Conservation (phyloP, 2,113 vertebrate species). For the Lepisosteus osseus region DNA sequence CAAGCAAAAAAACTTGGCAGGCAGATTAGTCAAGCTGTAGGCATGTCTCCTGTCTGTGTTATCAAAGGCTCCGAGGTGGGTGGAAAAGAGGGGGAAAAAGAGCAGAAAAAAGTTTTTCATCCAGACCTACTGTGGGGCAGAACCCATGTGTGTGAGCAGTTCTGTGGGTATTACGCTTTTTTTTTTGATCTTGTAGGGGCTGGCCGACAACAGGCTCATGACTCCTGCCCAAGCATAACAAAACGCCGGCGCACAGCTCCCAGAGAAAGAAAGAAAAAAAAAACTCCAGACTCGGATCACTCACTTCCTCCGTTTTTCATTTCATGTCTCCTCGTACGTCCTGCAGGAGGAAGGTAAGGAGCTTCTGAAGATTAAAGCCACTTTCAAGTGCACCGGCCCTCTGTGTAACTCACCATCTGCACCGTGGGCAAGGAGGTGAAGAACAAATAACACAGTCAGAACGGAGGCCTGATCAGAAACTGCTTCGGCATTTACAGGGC, state of each 20-base stretch:
- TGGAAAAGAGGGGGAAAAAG: not conserved
- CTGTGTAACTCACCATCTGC: not conserved
- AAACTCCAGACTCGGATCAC: not conserved
- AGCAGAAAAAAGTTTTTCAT: not conserved
- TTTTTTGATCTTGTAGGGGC: constrained; percentile 1
- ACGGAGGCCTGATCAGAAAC: not conserved
- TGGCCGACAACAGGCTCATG: not conserved
- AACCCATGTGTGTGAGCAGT: not conserved
- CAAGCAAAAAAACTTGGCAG: not conserved
- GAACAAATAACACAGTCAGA: no score
- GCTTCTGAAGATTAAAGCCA: not conserved
- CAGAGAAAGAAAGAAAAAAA: not conserved
- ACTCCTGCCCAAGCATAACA: constrained; percentile 3
- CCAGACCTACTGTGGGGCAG: not conserved
- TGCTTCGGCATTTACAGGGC: no score
- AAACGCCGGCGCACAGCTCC: not conserved
- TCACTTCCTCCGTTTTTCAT: not conserved
- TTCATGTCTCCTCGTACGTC: not conserved
- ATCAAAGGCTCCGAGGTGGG: not conserved
- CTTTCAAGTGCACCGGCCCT: not conserved
- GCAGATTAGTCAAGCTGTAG: not conserved
- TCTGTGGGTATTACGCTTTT: not conserved
- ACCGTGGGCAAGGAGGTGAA: no score
- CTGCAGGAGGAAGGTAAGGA: not conserved
- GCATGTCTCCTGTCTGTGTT: not conserved